A percentile compares a stretch with the other conserved stretches of the same genome.
phyloP scores from a whole-genome alignment of 2,888 invertebrate species.

The Caradrina kadenii region DNA sequence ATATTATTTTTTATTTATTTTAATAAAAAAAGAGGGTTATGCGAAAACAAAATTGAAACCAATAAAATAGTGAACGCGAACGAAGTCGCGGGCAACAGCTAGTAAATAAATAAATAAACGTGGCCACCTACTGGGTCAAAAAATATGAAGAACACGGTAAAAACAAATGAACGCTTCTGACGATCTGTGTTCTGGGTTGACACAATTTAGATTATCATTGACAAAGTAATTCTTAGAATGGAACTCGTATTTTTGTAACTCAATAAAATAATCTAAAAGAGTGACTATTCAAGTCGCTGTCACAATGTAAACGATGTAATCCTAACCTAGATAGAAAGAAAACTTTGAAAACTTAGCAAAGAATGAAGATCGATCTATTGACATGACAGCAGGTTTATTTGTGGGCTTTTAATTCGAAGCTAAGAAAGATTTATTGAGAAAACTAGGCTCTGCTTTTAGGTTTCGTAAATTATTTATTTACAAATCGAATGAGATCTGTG shows the following conservation, averaged over 20 bases:
- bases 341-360: conserved; percentile 22
- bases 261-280: neutral
- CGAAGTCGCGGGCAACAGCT: no score
- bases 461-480: neutral
- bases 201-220: no score
- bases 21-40: no score
- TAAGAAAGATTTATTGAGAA: conserved; percentile 18
- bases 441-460: neutral
- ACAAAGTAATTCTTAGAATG: neutral
- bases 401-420: neutral
- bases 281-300: neutral
- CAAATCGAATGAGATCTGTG: neutral
- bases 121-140: no score
- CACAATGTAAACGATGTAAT: conserved; percentile 19
- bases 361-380: conserved; percentile 34
- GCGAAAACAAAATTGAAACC: no score
- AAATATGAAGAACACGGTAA: no score
- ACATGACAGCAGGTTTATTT: conserved; percentile 26
- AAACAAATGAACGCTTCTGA: no score
- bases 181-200: no score
- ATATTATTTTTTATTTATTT: no score
- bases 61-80: no score
- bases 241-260: neutral
- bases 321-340: conserved; percentile 1
- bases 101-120: no score